These are phyloP conservation scores for Bellardia bayeri DNA, from an alignment of 2,888 invertebrate species.

Conservation along the genomic window DNA sequence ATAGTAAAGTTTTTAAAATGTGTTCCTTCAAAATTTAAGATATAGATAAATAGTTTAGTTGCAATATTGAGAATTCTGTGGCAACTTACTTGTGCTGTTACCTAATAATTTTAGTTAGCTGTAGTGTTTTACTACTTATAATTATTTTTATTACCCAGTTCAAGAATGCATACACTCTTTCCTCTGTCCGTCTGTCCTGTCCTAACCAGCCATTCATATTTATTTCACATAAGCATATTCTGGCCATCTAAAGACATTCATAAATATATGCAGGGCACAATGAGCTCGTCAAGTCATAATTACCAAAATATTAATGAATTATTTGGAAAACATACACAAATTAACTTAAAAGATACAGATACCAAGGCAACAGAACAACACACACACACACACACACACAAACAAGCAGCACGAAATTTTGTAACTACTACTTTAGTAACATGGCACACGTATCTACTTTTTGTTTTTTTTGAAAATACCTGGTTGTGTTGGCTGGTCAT, in stretches of 20 bases:
- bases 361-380: background rate
- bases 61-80: no score
- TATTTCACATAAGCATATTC: background rate
- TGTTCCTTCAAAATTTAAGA: no score
- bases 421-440: conserved; percentile 3
- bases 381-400: background rate
- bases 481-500: conserved; percentile 32
- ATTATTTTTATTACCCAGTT: conserved; percentile 43
- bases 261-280: conserved; percentile 71
- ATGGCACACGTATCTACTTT: conserved; percentile 64
- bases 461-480: background rate
- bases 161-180: conserved; percentile 53
- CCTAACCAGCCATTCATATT: conserved; percentile 16
- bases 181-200: background rate
- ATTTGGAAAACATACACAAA: conserved; percentile 80
- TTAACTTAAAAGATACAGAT: conserved; percentile 68
- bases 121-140: conserved; percentile 22
- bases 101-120: conserved; percentile 50
- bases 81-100: background rate
- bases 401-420: conserved; percentile 36
- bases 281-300: conserved; percentile 80
- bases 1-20: no score
- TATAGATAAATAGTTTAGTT: no score
- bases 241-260: conserved; percentile 17
- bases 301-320: conserved; percentile 84